Base-by-base conservation (phyloP, 2,888 invertebrate species). In the Heterodera filipjevi region DNA sequence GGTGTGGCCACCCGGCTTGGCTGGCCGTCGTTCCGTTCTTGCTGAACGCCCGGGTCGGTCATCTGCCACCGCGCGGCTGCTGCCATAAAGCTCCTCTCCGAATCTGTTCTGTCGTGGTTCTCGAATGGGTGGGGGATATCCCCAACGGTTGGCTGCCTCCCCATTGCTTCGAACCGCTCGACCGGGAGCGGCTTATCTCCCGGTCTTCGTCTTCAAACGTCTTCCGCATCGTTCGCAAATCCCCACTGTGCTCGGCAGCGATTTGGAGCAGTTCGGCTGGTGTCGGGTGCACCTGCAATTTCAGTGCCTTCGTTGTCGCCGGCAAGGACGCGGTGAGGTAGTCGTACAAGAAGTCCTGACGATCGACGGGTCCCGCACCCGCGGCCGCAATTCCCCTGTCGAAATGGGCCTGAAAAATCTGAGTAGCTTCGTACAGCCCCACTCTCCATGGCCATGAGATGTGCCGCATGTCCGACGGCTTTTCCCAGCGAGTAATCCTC, bases 311-410 rank as follows among this genome's bases (percentile, higher is more conserved):
- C 53, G 79, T 80, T 14, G 66, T 66, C 3, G 33, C 19, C 3
- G 72, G 70, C 8, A 39, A 22, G 1, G 80, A 79, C 12, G 68
- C 66, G 44, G 83, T 71, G 64, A 82, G 73, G 22, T 82, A 46
- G 33, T 83, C 82, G 59, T 83, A 82, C 22, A 49, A 19, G 46
- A 49, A 49, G 3, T 49, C 46, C 46, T 49, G 46, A 12, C 19
- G 46, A 5, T 49, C 46, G 10, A 2, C 46, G 19, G 46, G 12
- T 12, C 12, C 46, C 3, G 46, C 46, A 19, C 46, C 19, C 16
- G 19, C 46, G 2, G 6, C 46, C 3, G 12, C 46, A 3, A 49
- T 16, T 49, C 46, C 46, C 46, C 16, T 49, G 2, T 49, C 46
- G 19, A 49, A 49, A 49, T 49, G 46, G 12, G 12, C 46, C 16